Base-by-base conservation (phyloP, 2,113 vertebrate genomes). In the Gymnogyps californianus region DNA sequence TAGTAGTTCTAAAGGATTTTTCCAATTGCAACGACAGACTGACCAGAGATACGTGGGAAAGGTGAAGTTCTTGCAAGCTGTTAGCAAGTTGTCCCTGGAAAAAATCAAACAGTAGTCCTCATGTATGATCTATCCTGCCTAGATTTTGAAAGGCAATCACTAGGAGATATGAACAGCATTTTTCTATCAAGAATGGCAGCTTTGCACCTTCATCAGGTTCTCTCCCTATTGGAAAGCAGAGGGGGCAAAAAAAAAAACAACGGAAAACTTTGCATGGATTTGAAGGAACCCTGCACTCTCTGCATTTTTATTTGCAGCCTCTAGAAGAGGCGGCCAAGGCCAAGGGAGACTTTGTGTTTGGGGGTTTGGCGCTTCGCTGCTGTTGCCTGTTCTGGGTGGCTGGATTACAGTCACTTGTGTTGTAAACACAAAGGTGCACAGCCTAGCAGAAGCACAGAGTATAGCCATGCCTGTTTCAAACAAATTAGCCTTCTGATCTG, bases 241-340 rank as follows among this genome's bases (percentile, higher is more conserved):
- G 29, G 22, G 8, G 13, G 6, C 1, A 3, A 19, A 31, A 31
- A 25, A 22, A 7, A 10, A 38, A 15, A 2, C 9, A 12, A 0
- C 21, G 20, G 40, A 72, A n/a, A 59, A 52, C 4, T 58, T 38
- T 42, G 22, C 31, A 58, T 13, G 13, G 22, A 46, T 77, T 49
- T 58, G 58, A 87, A 83, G 34, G 46, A 83, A 28, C 4, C 7
- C 20, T 32, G 4, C 12, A 7, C 12, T 61, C 31, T 72, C 14
- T 67, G 22, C 3, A 4, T 47, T 52, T 52, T 77, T 59, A 11
- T 62, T 70, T 59, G 11, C 34, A 80, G 36, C 11, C 21, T 66
- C 59, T 65, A 10, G 16, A 77, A 69, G 40, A 79, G 38, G 40
- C 20, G 3, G 26, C 4, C 31, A 49, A 77, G 15, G 47, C 16